Conservation (phyloP, 2,888 invertebrate genomes). For the Dicyrtoma fusca region DNA sequence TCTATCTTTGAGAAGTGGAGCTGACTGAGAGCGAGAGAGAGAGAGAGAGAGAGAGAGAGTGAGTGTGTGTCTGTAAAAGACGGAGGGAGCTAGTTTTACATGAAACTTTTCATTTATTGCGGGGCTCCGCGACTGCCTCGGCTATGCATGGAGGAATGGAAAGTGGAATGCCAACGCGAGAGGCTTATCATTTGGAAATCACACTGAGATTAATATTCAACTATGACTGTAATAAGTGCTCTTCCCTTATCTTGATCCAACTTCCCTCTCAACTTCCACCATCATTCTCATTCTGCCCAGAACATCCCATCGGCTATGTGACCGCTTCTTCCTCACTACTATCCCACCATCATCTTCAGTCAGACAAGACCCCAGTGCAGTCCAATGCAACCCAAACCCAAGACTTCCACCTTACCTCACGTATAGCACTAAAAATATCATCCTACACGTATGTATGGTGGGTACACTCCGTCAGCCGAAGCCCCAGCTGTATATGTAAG, state of each 20-base stretch:
- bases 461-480: too few species aligned
- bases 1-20: neutral
- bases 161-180: constrained; percentile 34
- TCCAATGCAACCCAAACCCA: too few species aligned
- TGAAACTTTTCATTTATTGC: neutral
- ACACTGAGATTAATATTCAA: constrained; percentile 45
- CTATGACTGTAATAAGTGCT: constrained; percentile 44
- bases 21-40: too few species aligned
- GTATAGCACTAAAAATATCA: too few species aligned
- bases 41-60: too few species aligned
- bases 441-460: too few species aligned
- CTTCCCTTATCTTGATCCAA: constrained; percentile 43
- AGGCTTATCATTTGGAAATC: constrained; percentile 40
- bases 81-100: neutral
- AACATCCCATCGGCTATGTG: constrained; percentile 38
- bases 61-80: neutral
- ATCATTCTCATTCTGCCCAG: constrained; percentile 40
- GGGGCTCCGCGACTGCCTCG: too few species aligned
- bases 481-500: too few species aligned
- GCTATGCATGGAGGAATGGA: constrained; percentile 7
- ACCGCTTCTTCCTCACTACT: too few species aligned
- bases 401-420: too few species aligned
- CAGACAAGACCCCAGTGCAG: too few species aligned
- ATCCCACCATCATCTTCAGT: too few species aligned
- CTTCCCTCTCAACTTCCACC: constrained; percentile 44